Conservation (phyloP, 2,113 vertebrate genomes). For the Laticauda colubrina region DNA sequence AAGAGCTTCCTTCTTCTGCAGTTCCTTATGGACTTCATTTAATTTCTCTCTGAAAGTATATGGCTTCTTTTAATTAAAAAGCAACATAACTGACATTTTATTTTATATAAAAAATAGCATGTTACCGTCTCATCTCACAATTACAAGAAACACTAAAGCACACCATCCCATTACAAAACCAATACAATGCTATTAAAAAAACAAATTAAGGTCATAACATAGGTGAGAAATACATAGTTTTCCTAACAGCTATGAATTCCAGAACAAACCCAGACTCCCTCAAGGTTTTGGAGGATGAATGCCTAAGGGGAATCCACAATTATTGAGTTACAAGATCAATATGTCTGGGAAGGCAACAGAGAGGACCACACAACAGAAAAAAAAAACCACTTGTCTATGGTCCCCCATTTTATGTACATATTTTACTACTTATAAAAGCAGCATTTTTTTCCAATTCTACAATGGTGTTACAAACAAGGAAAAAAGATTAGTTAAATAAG, state of each 20-base stretch:
- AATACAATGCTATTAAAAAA: neutral
- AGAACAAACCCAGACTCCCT: neutral
- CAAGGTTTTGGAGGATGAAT: neutral
- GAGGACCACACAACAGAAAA: neutral
- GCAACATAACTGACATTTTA: neutral
- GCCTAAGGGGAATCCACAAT: neutral
- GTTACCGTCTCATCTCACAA: neutral
- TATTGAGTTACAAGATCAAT: neutral
- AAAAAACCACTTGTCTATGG: neutral
- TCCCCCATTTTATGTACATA: neutral
- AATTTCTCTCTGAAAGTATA: constrained; percentile 85
- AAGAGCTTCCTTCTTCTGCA: constrained; percentile 95
- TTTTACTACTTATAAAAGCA: neutral
- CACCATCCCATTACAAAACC: neutral
- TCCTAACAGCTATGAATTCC: neutral
- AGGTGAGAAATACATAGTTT: neutral
- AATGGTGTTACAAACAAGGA: neutral
- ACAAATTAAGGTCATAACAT: neutral
- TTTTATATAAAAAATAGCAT: neutral
- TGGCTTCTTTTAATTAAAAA: neutral
- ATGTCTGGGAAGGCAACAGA: neutral
- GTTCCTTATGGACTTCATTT: constrained; percentile 92
- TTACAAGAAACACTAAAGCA: neutral
- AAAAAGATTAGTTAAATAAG: neutral
- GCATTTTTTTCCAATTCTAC: neutral